Evolutionary conservation across 2,888 invertebrate species (phyloP).

Genomic region (Himalopsyche japonica): DNA sequence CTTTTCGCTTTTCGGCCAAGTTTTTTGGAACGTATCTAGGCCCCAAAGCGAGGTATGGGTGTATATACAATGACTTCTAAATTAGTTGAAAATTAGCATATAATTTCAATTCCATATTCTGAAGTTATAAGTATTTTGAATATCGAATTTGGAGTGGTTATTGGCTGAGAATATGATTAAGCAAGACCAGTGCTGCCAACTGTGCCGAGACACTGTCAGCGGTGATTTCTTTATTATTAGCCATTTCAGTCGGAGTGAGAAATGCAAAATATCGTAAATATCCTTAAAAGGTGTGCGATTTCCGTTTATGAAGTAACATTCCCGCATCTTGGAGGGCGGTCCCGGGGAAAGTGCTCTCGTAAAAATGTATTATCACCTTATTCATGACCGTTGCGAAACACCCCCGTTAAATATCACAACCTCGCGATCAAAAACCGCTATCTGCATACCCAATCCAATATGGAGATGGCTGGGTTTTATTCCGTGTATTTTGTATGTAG

Average conservation of each 20-base stretch:
- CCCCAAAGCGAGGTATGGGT: too few relatives aligned
- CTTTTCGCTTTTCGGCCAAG: too few relatives aligned
- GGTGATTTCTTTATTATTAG: background rate
- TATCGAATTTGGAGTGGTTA: too few relatives aligned
- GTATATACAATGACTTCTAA: too few relatives aligned
- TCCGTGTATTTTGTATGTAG: background rate
- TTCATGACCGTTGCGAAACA: background rate
- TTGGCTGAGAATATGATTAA: too few relatives aligned
- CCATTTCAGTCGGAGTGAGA: background rate
- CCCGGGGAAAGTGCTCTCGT: conserved; percentile 12
- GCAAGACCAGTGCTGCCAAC: background rate
- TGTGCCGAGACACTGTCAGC: background rate
- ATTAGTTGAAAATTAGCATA: too few relatives aligned
- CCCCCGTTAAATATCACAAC: background rate
- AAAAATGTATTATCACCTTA: conserved; percentile 21
- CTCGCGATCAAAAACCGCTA: background rate
- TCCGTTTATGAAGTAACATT: conserved; percentile 23
- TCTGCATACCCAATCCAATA: background rate
- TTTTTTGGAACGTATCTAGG: too few relatives aligned
- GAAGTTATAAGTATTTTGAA: too few relatives aligned
- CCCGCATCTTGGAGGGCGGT: background rate
- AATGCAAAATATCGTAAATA: background rate
- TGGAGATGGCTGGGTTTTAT: background rate
- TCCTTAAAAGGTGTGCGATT: conserved; percentile 7
- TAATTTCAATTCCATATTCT: too few relatives aligned